Conservation (phyloP, 2,888 invertebrate genomes). For the Creontiades dilutus region DNA sequence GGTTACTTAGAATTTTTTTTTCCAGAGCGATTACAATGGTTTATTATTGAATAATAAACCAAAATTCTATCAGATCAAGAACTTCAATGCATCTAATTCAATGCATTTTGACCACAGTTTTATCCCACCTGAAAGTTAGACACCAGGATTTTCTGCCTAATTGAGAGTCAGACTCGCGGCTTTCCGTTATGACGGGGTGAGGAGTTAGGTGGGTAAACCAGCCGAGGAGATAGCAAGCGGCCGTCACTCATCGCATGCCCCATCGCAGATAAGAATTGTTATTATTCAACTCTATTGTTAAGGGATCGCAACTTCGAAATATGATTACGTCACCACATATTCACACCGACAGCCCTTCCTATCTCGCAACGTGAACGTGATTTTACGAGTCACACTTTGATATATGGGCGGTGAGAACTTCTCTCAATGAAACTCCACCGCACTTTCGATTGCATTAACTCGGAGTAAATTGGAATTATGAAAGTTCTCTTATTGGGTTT, state of each 20-base stretch:
- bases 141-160: neutral
- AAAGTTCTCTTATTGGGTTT: neutral
- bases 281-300: slow-evolving; percentile 59
- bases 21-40: too few relatives aligned
- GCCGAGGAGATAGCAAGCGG: neutral
- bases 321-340: slow-evolving; percentile 37
- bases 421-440: neutral
- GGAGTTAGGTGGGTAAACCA: neutral
- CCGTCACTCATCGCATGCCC: slow-evolving; percentile 28
- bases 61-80: too few relatives aligned
- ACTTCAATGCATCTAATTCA: too few relatives aligned
- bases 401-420: neutral
- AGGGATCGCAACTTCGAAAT: slow-evolving; percentile 38
- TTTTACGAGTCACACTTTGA: slow-evolving; percentile 5
- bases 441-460: neutral
- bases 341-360: slow-evolving; percentile 16
- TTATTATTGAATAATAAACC: too few relatives aligned
- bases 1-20: too few relatives aligned
- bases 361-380: slow-evolving; percentile 4
- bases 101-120: too few relatives aligned
- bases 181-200: slow-evolving; percentile 3
- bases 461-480: neutral
- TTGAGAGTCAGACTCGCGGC: neutral
- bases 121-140: too few relatives aligned
- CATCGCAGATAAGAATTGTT: slow-evolving; percentile 40